A percentile compares a stretch with the other conserved stretches of the same genome.
Evolutionary conservation across 2,797 vertebrate genomes (phyloP).

Genomic region (Oreochromis mossambicus): DNA sequence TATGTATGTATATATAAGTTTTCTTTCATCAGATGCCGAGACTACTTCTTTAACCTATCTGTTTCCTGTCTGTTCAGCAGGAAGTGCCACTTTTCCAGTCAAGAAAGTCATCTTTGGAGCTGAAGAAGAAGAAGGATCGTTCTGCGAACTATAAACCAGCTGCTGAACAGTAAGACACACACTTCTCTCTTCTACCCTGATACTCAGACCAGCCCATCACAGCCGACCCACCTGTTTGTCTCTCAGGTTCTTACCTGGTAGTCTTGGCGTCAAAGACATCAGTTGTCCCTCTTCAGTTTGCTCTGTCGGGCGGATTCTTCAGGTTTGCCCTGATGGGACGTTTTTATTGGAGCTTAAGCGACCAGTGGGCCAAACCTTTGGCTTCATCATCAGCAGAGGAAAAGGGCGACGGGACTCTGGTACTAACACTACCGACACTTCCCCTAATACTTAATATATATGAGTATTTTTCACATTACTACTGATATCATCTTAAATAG

Average conservation of each 20-base stretch:
- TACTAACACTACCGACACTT: slow-evolving; percentile 20
- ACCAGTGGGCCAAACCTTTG: slow-evolving; percentile 64
- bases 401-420: slow-evolving; percentile 80
- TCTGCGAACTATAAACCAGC: slow-evolving; percentile 76
- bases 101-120: slow-evolving; percentile 77
- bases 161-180: slow-evolving; percentile 9
- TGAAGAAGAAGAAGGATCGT: slow-evolving; percentile 70
- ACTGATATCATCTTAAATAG: not conserved
- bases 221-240: not conserved
- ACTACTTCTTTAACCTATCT: not conserved
- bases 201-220: not conserved
- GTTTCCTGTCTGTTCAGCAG: slow-evolving; percentile 63
- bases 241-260: slow-evolving; percentile 50
- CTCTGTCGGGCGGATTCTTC: slow-evolving; percentile 76
- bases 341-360: slow-evolving; percentile 80
- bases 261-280: slow-evolving; percentile 83
- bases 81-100: slow-evolving; percentile 77
- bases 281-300: slow-evolving; percentile 71
- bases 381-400: slow-evolving; percentile 82
- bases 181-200: not conserved
- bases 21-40: not conserved
- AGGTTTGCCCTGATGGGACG: slow-evolving; percentile 83
- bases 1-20: not conserved
- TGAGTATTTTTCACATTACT: not conserved
- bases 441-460: not conserved